Conservation (phyloP, 2,113 vertebrate genomes). For the Petromus typicus region DNA sequence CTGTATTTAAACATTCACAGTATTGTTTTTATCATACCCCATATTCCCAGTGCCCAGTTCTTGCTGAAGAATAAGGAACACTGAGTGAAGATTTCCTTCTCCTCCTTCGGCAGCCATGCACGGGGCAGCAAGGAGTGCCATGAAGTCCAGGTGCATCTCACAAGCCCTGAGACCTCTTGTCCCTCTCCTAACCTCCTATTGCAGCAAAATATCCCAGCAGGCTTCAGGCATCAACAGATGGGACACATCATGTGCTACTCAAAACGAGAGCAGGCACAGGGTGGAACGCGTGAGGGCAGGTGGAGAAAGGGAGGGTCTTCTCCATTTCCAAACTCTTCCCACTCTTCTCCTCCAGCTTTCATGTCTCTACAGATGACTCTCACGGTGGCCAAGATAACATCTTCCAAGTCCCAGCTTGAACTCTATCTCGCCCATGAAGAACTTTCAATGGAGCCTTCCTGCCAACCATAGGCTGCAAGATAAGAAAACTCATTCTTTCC, state of each 20-base stretch:
- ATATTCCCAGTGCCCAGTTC: not conserved
- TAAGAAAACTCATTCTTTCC: not conserved
- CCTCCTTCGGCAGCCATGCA: not conserved
- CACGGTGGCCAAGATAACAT: not conserved
- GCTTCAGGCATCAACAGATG: not conserved
- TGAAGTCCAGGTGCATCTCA: not conserved
- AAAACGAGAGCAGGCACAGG: not conserved
- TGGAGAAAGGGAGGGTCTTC: not conserved
- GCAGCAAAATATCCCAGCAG: not conserved
- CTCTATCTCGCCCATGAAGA: not conserved
- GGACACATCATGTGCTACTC: accelerated
- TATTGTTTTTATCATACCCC: not conserved
- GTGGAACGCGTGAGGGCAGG: accelerated
- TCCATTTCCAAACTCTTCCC: not conserved
- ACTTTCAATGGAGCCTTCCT: not conserved
- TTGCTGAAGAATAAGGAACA: not conserved
- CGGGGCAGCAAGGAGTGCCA: not conserved
- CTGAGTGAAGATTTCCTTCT: not conserved
- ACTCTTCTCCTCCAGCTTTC: not conserved
- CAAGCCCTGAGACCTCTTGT: not conserved
- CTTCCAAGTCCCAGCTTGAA: not conserved
- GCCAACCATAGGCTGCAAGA: not conserved
- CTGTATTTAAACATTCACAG: not conserved
- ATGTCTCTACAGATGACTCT: not conserved
- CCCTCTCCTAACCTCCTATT: not conserved